Base-by-base conservation (phyloP, 2,113 vertebrate genomes). In the Todiramphus chloris region DNA sequence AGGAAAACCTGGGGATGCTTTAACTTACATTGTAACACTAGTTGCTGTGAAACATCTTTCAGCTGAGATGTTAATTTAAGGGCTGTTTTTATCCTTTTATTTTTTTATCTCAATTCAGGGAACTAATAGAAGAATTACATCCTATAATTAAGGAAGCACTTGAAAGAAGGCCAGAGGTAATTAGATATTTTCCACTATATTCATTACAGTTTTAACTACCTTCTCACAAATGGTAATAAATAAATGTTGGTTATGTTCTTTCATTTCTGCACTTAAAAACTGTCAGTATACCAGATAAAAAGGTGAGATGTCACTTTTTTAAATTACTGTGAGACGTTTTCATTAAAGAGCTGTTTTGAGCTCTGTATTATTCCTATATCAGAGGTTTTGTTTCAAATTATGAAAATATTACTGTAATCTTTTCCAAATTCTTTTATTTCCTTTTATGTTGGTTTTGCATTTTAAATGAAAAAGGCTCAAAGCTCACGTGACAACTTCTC, bases 81-180 rank as follows among this genome's bases (percentile, higher is more conserved):
- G 16, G 12, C 83, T 93, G 56, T 17, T 93, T 86, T 70, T 74
- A 81, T 84, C 21, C 48, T 63, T 91, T 86, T 90, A 12, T 55
- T 77, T 88, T 90, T 15, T 92, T 95, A 89, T 91, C 96, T 95
- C 76, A 66, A 93, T 97, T 78, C 94, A 99, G 99, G 98, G 99
- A 99, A 91, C 97, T 99, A 96, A 98, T 99, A 97, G 99, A 99
- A 94, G 99, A 99, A 97, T 98, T 99, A 80, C 99, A 99, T 97
- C 99, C 99, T 96, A 99, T 99, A 98, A 99, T 99, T 97, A 99
- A 99, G 98, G 99, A 99, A 98, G 99, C 99, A 97, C 98, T 99
- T 68, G 99, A 99, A 98, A 99, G 99, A 98, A 99, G 99, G 97
- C 99, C 99, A 98, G 99, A 99, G 98, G 99, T 99, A 98, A 99